phyloP scores from a whole-genome alignment of 2,797 vertebrate genomes.

The Sebastes nivosus region DNA sequence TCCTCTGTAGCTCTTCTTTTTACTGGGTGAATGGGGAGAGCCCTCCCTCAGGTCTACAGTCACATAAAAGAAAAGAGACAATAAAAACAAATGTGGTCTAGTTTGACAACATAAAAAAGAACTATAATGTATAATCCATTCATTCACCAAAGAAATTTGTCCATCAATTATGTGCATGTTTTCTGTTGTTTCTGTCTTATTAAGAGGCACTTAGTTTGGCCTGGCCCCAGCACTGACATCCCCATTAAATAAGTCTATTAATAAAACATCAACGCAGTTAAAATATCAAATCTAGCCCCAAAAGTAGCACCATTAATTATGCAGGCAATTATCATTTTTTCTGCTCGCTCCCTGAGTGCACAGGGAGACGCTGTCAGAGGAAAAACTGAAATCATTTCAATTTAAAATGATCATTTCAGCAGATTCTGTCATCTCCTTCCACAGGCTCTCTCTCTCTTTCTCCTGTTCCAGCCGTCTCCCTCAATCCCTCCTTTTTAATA shows the following conservation, averaged over 20 bases:
- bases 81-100: background rate
- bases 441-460: background rate
- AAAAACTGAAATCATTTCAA: conserved; percentile 21
- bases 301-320: conserved; percentile 26
- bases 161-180: background rate
- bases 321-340: conserved; percentile 2
- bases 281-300: conserved; percentile 12
- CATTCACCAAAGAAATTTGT: background rate
- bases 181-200: background rate
- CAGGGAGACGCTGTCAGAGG: conserved; percentile 12
- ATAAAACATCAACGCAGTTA: conserved; percentile 8
- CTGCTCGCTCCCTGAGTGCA: background rate
- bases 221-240: background rate
- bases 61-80: background rate
- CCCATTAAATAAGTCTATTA: conserved; percentile 4
- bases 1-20: conserved; percentile 80
- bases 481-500: conserved; percentile 1
- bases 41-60: conserved; percentile 78
- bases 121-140: background rate
- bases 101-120: background rate
- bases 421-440: conserved; percentile 33
- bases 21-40: conserved; percentile 69
- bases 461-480: conserved; percentile 3
- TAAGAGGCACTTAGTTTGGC: background rate
- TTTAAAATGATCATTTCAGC: conserved; percentile 11